These are phyloP conservation scores for Mellivora capensis DNA, from an alignment of 2,113 vertebrate genomes.

Conservation along the genomic window DNA sequence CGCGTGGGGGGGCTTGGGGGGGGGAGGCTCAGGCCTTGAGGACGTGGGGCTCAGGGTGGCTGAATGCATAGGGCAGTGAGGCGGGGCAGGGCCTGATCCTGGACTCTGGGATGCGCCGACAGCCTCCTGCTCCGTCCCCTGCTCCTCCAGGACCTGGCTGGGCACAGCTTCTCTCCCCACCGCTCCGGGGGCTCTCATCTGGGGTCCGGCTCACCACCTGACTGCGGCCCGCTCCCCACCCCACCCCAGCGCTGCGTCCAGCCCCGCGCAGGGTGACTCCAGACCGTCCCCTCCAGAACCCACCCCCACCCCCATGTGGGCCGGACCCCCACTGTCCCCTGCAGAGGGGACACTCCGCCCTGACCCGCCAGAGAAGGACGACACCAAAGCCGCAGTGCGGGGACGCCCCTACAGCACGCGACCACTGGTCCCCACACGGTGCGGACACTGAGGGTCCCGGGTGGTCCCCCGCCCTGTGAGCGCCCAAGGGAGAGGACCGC, in stretches of 20 bases:
- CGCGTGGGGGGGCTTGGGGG: background rate
- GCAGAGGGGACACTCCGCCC: background rate
- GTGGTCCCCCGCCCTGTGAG: rapidly evolving
- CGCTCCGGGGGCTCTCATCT: background rate
- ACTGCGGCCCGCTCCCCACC: background rate
- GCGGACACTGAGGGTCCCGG: background rate
- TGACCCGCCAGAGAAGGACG: background rate
- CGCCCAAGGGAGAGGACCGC: background rate
- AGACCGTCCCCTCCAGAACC: background rate
- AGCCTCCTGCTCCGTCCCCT: background rate
- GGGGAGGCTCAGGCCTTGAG: rapidly evolving
- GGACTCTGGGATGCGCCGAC: no score
- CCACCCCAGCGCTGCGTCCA: background rate
- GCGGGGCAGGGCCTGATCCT: background rate
- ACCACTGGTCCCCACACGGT: background rate
- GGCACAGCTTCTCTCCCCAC: background rate
- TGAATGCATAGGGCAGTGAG: background rate
- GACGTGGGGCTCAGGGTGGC: no score
- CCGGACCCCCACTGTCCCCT: background rate
- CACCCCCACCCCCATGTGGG: background rate
- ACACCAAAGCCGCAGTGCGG: background rate
- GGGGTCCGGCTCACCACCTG: background rate
- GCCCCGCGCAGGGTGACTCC: background rate
- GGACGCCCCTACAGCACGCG: background rate
- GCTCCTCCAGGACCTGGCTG: background rate